phyloP scores from a whole-genome alignment of 2,113 vertebrate species.

The Apteryx owenii region DNA sequence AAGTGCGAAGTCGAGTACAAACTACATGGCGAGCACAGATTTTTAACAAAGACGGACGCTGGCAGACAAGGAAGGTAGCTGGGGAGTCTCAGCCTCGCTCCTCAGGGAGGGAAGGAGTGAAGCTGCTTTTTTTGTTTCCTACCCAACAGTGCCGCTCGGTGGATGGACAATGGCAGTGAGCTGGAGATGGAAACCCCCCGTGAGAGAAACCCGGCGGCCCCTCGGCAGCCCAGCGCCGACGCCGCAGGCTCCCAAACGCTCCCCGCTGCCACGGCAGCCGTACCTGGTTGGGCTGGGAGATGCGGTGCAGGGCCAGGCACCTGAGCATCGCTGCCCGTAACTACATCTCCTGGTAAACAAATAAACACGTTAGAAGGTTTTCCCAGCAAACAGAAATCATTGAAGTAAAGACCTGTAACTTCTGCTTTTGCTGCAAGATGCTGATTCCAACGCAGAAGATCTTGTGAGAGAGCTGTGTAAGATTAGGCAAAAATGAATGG shows the following conservation, averaged over 20 bases:
- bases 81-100: not conserved
- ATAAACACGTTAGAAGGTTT: slow-evolving; percentile 67
- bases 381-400: slow-evolving; percentile 2
- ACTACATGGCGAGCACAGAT: not conserved
- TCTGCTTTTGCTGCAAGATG: no score
- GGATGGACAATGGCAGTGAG: slow-evolving; percentile 61
- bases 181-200: slow-evolving; percentile 6
- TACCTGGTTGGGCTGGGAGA: slow-evolving; percentile 87
- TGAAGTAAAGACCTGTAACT: not conserved
- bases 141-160: slow-evolving; percentile 78
- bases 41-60: not conserved
- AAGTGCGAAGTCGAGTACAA: not conserved
- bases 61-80: not conserved
- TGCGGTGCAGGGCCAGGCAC: slow-evolving; percentile 81
- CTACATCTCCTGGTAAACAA: slow-evolving; percentile 81
- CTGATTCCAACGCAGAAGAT: not conserved
- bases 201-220: not conserved
- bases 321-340: slow-evolving; percentile 82
- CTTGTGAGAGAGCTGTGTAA: not conserved
- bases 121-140: slow-evolving; percentile 21
- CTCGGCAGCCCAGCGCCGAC: not conserved
- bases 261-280: slow-evolving; percentile 61
- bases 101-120: not conserved
- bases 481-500: not conserved
- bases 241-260: not conserved